These are phyloP conservation scores for Bombus soroeensis DNA, from an alignment of 1,140 invertebrate species.

Conservation along the genomic window DNA sequence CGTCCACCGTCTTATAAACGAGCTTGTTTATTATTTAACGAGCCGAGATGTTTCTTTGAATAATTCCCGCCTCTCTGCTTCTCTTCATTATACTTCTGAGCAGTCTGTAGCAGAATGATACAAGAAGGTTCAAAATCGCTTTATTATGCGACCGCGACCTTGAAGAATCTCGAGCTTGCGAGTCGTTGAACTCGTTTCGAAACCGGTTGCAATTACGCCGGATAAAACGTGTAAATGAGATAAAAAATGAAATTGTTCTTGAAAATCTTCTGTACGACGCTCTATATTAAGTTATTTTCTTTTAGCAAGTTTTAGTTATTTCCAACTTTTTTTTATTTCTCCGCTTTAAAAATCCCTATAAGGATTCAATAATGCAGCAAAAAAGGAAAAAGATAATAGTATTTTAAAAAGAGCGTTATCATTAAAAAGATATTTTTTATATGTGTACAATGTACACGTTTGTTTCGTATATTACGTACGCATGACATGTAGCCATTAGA, in stretches of 20 bases:
- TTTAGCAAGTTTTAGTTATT: not conserved
- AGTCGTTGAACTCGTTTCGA: constrained; percentile 10
- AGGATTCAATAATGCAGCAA: not conserved
- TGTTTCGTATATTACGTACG: not conserved
- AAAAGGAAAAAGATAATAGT: not conserved
- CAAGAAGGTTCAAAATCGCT: not conserved
- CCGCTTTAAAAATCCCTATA: not conserved
- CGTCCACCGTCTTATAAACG: not conserved
- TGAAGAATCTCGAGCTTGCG: not conserved
- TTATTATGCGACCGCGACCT: not conserved
- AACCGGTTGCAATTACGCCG: not conserved
- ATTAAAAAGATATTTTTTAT: not conserved
- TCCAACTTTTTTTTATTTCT: too few species aligned
- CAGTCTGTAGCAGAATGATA: too few species aligned
- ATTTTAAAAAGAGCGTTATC: not conserved
- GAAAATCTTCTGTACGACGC: not conserved
- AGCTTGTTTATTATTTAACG: constrained; percentile 9
- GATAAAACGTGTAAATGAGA: not conserved
- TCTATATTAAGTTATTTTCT: not conserved
- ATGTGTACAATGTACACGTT: not conserved
- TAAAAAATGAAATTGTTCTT: not conserved
- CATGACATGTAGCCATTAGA: not conserved
- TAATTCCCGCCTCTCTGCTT: not conserved
- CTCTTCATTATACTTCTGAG: not conserved
- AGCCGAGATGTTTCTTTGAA: not conserved